Evolutionary conservation across 1,140 invertebrate genomes (phyloP).

Genomic region (Halictus rubicundus): DNA sequence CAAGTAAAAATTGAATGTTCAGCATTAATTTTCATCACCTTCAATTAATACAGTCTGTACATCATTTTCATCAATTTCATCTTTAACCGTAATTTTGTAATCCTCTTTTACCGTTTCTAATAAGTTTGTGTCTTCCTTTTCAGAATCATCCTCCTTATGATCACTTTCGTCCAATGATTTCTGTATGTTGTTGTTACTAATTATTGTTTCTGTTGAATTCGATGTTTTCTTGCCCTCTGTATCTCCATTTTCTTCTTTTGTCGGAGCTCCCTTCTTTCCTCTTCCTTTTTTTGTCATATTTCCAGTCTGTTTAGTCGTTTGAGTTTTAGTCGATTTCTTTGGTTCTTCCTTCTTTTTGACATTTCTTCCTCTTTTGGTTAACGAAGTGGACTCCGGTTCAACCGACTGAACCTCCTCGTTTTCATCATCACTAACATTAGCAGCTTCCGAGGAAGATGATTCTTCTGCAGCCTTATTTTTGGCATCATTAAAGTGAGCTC

Average conservation of each 20-base stretch:
- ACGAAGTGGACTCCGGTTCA: background rate
- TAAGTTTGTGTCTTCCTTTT: background rate
- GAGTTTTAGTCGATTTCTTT: conserved; percentile 5
- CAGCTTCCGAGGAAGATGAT: background rate
- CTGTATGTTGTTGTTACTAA: background rate
- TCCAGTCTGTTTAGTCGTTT: background rate
- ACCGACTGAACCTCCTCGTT: background rate
- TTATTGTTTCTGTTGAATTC: conserved; percentile 1
- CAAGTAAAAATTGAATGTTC: conserved; percentile 17
- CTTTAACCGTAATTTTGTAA: background rate
- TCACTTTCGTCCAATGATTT: conserved; percentile 13
- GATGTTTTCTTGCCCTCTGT: background rate
- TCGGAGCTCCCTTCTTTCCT: background rate
- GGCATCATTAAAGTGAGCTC: background rate
- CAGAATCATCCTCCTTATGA: background rate
- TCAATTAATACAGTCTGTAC: background rate
- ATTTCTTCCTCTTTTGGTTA: conserved; percentile 2
- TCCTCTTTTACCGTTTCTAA: background rate
- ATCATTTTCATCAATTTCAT: background rate
- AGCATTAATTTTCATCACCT: conserved; percentile 14
- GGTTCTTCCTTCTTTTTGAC: conserved; percentile 14
- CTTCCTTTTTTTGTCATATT: background rate
- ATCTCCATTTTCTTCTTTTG: background rate
- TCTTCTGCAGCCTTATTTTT: background rate
- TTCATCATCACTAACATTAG: background rate